A percentile compares a stretch with the other conserved stretches of the same genome.
phyloP scores from a whole-genome alignment of 1,140 invertebrate species.

The Ceratina australensis region DNA sequence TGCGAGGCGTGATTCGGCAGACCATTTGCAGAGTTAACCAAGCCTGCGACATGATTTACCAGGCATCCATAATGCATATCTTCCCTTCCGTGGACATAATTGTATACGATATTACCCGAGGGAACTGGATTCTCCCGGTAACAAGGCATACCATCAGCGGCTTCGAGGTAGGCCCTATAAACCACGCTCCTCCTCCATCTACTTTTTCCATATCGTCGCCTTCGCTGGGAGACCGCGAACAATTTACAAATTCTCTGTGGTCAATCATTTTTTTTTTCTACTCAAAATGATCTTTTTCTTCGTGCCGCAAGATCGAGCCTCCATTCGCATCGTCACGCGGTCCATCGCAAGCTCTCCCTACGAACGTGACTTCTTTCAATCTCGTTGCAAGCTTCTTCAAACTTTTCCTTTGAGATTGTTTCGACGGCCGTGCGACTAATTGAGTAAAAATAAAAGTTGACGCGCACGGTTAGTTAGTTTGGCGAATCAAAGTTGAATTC shows the following conservation, averaged over 20 bases:
- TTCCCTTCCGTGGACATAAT: conserved; percentile 75
- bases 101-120: conserved; percentile 76
- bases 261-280: not conserved
- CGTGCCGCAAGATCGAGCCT: conserved; percentile 62
- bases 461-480: too few relatives aligned
- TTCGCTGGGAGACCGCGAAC: not conserved
- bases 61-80: conserved; percentile 74
- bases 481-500: too few relatives aligned
- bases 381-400: too few relatives aligned
- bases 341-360: not conserved
- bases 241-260: not conserved
- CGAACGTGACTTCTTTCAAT: too few relatives aligned
- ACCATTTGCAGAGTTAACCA: conserved; percentile 77
- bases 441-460: too few relatives aligned
- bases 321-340: not conserved
- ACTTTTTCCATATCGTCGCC: too few relatives aligned
- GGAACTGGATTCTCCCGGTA: conserved; percentile 72
- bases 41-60: conserved; percentile 74
- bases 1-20: conserved; percentile 43
- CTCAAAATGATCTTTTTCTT: not conserved
- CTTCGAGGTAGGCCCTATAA: conserved; percentile 36
- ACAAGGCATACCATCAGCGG: conserved; percentile 75
- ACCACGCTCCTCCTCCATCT: conserved; percentile 29
- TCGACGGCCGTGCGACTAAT: too few relatives aligned
- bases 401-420: too few relatives aligned